Percentiles rank a stretch among this genome's conserved stretches.
Evolutionary conservation across 1,140 invertebrate species (phyloP).

Genomic region (Zeugodacus cucurbitae): DNA sequence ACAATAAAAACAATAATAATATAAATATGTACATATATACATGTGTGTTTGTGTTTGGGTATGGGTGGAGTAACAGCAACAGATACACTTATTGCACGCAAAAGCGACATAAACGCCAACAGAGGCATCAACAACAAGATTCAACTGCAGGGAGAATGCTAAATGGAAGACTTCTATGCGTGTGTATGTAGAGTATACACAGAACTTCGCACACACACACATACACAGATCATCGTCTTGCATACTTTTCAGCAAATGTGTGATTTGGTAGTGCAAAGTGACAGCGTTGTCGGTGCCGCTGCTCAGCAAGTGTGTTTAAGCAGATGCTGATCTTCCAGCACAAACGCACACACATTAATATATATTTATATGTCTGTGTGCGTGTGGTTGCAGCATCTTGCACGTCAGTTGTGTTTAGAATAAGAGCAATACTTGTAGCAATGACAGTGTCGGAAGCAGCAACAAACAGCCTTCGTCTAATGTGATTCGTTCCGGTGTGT

Average conservation of each 20-base stretch:
- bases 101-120: neutral
- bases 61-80: neutral
- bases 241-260: neutral
- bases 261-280: slow-evolving; percentile 1
- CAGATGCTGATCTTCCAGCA: neutral
- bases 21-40: neutral
- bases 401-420: neutral
- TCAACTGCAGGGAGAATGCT: neutral
- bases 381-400: neutral
- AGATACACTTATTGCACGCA: neutral
- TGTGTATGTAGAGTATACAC: no score
- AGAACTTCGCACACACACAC: neutral
- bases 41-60: neutral
- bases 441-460: neutral
- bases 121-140: neutral
- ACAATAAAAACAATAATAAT: neutral
- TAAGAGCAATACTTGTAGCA: neutral
- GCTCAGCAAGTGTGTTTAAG: neutral
- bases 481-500: neutral
- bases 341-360: neutral
- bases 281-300: neutral
- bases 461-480: neutral
- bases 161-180: neutral
- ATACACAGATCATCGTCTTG: neutral
- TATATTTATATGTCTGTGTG: neutral